A percentile compares a stretch with the other conserved stretches of the same genome.
Evolutionary conservation across 2,888 invertebrate genomes (phyloP).

Genomic region (Lycia hirtaria): DNA sequence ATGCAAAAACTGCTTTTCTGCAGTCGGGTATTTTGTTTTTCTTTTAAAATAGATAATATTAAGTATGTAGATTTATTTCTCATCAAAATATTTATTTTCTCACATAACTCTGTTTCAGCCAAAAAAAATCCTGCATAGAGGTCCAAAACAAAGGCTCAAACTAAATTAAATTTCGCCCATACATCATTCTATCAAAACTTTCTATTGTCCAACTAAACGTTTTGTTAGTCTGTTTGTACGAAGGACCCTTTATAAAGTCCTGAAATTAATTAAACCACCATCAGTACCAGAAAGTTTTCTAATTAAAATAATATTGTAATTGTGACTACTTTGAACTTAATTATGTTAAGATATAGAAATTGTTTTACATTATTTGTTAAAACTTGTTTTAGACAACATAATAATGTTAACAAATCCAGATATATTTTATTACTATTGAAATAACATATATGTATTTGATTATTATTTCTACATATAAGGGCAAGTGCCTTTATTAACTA

Average conservation of each 20-base stretch:
- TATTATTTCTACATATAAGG: too few relatives aligned
- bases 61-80: too few relatives aligned
- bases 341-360: not conserved
- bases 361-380: not conserved
- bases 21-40: too few relatives aligned
- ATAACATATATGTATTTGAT: too few relatives aligned
- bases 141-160: slow-evolving; percentile 5
- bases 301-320: slow-evolving; percentile 23
- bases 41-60: too few relatives aligned
- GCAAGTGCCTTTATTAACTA: too few relatives aligned
- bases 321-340: slow-evolving; percentile 5
- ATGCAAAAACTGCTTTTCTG: too few relatives aligned
- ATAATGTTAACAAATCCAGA: not conserved
- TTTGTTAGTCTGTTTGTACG: slow-evolving; percentile 19
- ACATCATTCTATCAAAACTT: slow-evolving; percentile 20
- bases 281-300: slow-evolving; percentile 20
- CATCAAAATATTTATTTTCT: too few relatives aligned
- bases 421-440: too few relatives aligned
- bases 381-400: not conserved
- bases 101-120: too few relatives aligned
- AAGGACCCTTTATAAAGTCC: slow-evolving; percentile 15
- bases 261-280: slow-evolving; percentile 26
- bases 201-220: slow-evolving; percentile 23
- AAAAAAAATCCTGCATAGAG: not conserved
- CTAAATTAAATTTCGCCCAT: slow-evolving; percentile 17